Evolutionary conservation across 2,797 vertebrate genomes (phyloP).

Genomic region (Perodicticus potto): DNA sequence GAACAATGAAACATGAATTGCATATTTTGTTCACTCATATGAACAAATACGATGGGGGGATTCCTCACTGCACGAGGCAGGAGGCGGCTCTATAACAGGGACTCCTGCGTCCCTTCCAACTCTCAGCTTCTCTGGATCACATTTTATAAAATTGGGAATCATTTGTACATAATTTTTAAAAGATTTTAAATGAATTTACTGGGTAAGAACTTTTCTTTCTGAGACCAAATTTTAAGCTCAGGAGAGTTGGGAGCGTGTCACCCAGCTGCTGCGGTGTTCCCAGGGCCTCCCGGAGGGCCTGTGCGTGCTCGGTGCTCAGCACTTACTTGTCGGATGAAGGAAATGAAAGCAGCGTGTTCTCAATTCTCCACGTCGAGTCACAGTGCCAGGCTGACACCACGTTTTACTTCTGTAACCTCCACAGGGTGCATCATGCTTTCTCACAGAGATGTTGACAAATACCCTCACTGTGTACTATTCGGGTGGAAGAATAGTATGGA

Average conservation of each 20-base stretch:
- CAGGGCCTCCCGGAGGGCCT: neutral
- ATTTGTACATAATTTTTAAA: neutral
- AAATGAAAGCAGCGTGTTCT: constrained; percentile 9
- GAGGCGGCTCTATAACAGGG: neutral
- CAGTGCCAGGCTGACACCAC: constrained; percentile 32
- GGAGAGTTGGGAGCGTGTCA: neutral
- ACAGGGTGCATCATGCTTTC: constrained; percentile 44
- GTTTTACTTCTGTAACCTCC: constrained; percentile 29
- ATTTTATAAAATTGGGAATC: neutral
- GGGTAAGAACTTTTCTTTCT: neutral
- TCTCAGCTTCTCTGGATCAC: neutral
- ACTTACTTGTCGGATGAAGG: constrained; percentile 2
- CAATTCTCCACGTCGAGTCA: constrained; percentile 26
- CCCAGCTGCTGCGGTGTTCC: neutral
- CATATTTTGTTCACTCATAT: constrained; percentile 16
- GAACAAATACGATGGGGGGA: neutral
- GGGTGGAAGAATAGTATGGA: constrained; percentile 27
- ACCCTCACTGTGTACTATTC: constrained; percentile 23
- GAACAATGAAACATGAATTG: constrained; percentile 52
- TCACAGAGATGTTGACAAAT: constrained; percentile 69
- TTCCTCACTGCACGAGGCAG: neutral
- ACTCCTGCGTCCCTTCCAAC: constrained; percentile 1
- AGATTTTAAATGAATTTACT: neutral
- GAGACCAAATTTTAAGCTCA: neutral
- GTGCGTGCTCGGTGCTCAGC: neutral